Percentiles rank a stretch among this genome's conserved stretches.
Conservation (phyloP, 1,140 invertebrate species). For the Drosophila athabasca region DNA sequence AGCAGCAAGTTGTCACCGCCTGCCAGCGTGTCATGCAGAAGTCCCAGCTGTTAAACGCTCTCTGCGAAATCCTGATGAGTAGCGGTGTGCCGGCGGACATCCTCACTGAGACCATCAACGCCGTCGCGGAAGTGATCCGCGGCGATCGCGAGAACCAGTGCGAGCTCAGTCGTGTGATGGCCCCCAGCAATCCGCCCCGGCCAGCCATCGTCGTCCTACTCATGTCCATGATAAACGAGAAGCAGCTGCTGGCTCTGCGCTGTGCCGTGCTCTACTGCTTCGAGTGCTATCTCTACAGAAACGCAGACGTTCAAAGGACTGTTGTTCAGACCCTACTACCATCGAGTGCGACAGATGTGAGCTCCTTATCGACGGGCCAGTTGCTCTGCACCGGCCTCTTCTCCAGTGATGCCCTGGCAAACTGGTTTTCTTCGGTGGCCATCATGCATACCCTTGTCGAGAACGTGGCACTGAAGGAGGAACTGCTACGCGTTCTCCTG, state of each 20-base stretch:
- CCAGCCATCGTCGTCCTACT: conserved; percentile 97
- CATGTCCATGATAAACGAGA: conserved; percentile 99
- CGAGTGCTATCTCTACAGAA: conserved; percentile 97
- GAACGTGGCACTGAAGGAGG: conserved; percentile 94
- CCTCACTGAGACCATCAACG: conserved; percentile 97
- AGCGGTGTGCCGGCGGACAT: conserved; percentile 98
- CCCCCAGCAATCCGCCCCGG: conserved; percentile 95
- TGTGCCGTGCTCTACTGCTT: conserved; percentile 99
- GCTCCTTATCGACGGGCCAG: conserved; percentile 90
- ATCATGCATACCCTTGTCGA: conserved; percentile 96
- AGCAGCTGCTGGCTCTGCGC: conserved; percentile 95
- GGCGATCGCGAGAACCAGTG: conserved; percentile 96
- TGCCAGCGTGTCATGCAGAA: conserved; percentile 96
- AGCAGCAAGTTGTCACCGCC: conserved; percentile 88
- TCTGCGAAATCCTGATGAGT: conserved; percentile 97
- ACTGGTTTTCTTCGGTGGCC: conserved; percentile 97
- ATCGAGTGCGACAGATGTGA: conserved; percentile 89
- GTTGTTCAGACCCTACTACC: conserved; percentile 96
- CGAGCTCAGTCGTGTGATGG: conserved; percentile 95
- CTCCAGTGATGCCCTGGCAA: conserved; percentile 95
- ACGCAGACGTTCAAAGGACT: conserved; percentile 93
- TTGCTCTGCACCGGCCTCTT: conserved; percentile 97
- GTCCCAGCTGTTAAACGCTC: conserved; percentile 91
- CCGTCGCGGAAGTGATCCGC: conserved; percentile 97
- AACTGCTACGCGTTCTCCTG: conserved; percentile 95